Percentiles rank a stretch among this genome's conserved stretches.
Conservation (phyloP, 2,888 invertebrate genomes). For the Nowickia ferox region DNA sequence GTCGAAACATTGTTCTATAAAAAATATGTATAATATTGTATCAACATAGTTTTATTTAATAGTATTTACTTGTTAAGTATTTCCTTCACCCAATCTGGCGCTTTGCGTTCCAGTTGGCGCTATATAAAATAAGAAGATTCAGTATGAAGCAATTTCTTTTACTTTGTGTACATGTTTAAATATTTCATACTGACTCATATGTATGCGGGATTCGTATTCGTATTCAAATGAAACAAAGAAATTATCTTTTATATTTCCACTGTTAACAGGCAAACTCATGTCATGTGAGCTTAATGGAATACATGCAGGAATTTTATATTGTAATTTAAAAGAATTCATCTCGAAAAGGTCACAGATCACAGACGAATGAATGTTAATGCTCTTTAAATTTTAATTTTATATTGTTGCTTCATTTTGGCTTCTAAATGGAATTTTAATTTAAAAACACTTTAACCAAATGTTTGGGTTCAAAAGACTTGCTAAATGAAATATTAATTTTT, state of each 20-base stretch:
- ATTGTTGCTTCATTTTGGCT: background rate
- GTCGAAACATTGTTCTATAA: too few relatives aligned
- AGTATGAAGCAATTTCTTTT: background rate
- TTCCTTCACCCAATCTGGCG: too few relatives aligned
- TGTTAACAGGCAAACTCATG: background rate
- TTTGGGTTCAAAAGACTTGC: too few relatives aligned
- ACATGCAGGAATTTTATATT: slow-evolving; percentile 4
- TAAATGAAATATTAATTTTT: too few relatives aligned
- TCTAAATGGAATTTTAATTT: background rate
- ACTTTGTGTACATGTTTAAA: background rate
- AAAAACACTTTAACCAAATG: too few relatives aligned
- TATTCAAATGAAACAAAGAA: background rate
- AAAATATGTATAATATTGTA: too few relatives aligned
- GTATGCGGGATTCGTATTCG: background rate
- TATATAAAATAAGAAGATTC: background rate
- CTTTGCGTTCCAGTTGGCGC: background rate
- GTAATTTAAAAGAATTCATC: slow-evolving; percentile 1
- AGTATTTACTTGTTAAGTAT: too few relatives aligned
- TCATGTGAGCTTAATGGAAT: background rate
- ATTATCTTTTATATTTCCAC: background rate
- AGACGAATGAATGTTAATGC: slow-evolving; percentile 1
- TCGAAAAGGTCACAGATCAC: slow-evolving; percentile 10
- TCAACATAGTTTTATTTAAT: too few relatives aligned
- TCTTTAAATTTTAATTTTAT: slow-evolving; percentile 4
- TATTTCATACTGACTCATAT: background rate